Base-by-base conservation (phyloP, 2,888 invertebrate genomes). In the Lasioglossum calceatum region DNA sequence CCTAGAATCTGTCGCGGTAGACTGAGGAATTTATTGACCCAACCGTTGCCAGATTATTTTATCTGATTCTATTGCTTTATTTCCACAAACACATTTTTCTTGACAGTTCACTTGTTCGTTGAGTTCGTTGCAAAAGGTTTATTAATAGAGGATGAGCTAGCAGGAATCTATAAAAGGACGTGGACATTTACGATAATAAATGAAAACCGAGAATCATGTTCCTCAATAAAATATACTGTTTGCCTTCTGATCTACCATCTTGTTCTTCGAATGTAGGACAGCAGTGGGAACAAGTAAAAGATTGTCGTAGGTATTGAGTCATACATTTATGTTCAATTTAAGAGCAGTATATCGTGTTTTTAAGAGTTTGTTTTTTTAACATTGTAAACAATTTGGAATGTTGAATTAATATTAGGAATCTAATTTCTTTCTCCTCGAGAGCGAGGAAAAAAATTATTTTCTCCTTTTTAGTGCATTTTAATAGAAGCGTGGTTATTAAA, bases 1-100 rank as follows among this genome's bases (percentile, higher is more conserved):
- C 54, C 27, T 67, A 44, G 32, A 47, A 71, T n/a, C 79, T 39
- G 61, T 71, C 39, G 23, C 70, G 75, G 44, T 61, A 71, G 44
- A 70, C 39, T 16, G n/a, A 12, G 61, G 47, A 47, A 64, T 73
- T 73, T 73, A 64, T 36, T 10, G 19, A 64, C 7, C 61, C 61
- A 16, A 27, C 61, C 61, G 61, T 27, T 27, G 27, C 61, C 27
- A 54, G 54, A 54, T 54, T 54, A 23, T 64, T 32, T 27, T 16
- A 27, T 32, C 16, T 16, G 32, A 64, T 32, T 32, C 61, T 14
- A 27, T 27, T 5, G 2, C 27, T n/a, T 16, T 16, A 27, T 27
- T 61, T 16, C 27, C 4, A 32, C 5, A 3, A 23, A 23, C 54
- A 10, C 1, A 54, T 1, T 54, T 23, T 23, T 23, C 10, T 23